A percentile compares a stretch with the other conserved stretches of the same genome.
Conservation (phyloP, 1,140 invertebrate genomes). For the Drosophila arawakana region DNA sequence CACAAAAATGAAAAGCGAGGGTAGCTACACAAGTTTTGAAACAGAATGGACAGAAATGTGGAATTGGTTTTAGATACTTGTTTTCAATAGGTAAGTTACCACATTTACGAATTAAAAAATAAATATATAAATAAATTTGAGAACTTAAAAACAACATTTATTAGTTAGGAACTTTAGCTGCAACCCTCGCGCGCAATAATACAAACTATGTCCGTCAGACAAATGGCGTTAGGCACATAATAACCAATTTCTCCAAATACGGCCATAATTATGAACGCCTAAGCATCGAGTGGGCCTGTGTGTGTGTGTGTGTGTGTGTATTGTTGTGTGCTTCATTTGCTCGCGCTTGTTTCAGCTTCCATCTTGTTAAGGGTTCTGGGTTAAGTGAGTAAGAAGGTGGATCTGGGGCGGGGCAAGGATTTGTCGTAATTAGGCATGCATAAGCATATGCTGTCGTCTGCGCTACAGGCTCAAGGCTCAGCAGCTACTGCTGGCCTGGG, state of each 20-base stretch:
- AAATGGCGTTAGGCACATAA: constrained; percentile 83
- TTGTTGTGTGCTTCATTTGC: constrained; percentile 66
- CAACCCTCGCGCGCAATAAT: constrained; percentile 31
- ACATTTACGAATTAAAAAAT: too few relatives aligned
- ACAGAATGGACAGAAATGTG: too few relatives aligned
- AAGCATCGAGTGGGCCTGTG: constrained; percentile 1
- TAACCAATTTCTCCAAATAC: constrained; percentile 83
- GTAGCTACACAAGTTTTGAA: constrained; percentile 25
- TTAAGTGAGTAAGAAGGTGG: not conserved
- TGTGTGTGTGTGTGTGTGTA: constrained; percentile 27
- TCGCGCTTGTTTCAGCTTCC: constrained; percentile 59
- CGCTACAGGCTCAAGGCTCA: constrained; percentile 56
- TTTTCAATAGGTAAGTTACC: too few relatives aligned
- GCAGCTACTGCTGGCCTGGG: constrained; percentile 44
- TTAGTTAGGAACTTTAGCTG: too few relatives aligned
- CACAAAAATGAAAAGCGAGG: constrained; percentile 41
- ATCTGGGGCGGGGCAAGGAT: constrained; percentile 60
- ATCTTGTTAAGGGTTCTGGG: not conserved
- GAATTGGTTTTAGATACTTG: too few relatives aligned
- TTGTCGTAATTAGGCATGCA: constrained; percentile 82
- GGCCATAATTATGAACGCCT: constrained; percentile 78
- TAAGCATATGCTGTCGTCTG: constrained; percentile 81
- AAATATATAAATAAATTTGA: too few relatives aligned
- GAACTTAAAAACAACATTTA: too few relatives aligned
- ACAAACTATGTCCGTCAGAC: constrained; percentile 79